phyloP scores from a whole-genome alignment of 64 coral and sea anemone species.

The Hydrozoanthus tunicans region DNA sequence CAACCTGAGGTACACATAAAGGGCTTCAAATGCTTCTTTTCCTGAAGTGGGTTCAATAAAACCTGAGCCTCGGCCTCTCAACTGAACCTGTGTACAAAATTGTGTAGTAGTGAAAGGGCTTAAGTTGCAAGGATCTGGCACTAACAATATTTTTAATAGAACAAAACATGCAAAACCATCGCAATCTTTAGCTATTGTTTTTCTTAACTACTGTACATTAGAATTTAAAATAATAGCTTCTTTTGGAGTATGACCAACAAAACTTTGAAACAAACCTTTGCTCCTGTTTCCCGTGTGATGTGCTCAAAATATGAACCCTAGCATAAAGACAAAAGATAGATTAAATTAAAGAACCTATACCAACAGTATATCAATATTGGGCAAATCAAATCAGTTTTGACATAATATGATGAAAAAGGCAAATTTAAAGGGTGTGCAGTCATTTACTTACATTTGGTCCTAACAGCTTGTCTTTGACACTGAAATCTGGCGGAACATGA shows the following conservation, averaged over 20 bases:
- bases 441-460: constrained; percentile 85
- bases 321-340: not conserved
- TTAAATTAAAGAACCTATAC: no score
- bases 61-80: constrained; percentile 90
- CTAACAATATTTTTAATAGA: no score
- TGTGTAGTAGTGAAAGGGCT: no score
- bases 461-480: constrained; percentile 83
- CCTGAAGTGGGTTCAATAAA: constrained; percentile 97
- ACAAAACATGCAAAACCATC: no score
- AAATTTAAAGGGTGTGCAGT: not conserved
- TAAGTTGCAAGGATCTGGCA: no score
- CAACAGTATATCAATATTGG: no score
- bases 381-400: no score
- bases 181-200: no score
- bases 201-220: not conserved
- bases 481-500: constrained; percentile 83
- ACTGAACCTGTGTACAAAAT: constrained; percentile 64
- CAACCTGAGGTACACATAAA: constrained; percentile 96
- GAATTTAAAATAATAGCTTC: not conserved
- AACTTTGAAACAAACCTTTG: constrained; percentile 59
- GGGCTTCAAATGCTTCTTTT: constrained; percentile 98
- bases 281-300: constrained; percentile 93
- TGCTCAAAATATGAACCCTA: constrained; percentile 96
- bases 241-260: not conserved
- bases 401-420: no score